A percentile compares a stretch with the other conserved stretches of the same genome.
These are phyloP conservation scores for Capra hircus DNA, from an alignment of 2,113 vertebrate species.

Conservation along the genomic window DNA sequence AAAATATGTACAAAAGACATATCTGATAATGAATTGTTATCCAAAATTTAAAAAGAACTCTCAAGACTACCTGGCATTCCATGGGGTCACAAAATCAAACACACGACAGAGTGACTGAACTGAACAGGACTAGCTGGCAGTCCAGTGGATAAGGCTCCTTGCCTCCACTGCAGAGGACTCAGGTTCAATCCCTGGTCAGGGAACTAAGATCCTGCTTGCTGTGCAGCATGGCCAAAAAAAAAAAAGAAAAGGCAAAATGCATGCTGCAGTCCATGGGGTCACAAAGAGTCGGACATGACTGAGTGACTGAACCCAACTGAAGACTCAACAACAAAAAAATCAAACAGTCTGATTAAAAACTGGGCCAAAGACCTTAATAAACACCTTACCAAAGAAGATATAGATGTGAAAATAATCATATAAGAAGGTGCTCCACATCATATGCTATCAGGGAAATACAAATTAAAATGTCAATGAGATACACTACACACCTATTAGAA, in stretches of 20 bases:
- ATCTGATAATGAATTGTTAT: not conserved
- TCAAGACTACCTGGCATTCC: not conserved
- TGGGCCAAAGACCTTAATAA: not conserved
- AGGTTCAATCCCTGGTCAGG: not conserved
- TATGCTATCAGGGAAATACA: not conserved
- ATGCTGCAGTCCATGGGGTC: not conserved
- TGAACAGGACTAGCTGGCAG: not conserved
- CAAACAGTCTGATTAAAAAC: not conserved
- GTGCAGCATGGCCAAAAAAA: not conserved
- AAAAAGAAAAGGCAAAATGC: not conserved
- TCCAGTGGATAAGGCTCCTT: not conserved
- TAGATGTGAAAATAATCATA: not conserved
- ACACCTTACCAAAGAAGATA: not conserved
- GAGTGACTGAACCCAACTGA: not conserved
- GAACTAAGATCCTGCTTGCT: not conserved
- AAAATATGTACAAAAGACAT: not conserved
- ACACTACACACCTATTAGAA: not conserved
- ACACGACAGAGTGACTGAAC: not conserved
- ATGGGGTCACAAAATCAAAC: not conserved
- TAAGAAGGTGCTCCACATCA: not conserved
- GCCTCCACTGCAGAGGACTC: not conserved
- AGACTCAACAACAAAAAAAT: not conserved
- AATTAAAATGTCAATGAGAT: not conserved
- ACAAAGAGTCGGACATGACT: not conserved
- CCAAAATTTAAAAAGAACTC: not conserved